Base-by-base conservation (phyloP, 2,888 invertebrate species). In the Nebria brevicollis region DNA sequence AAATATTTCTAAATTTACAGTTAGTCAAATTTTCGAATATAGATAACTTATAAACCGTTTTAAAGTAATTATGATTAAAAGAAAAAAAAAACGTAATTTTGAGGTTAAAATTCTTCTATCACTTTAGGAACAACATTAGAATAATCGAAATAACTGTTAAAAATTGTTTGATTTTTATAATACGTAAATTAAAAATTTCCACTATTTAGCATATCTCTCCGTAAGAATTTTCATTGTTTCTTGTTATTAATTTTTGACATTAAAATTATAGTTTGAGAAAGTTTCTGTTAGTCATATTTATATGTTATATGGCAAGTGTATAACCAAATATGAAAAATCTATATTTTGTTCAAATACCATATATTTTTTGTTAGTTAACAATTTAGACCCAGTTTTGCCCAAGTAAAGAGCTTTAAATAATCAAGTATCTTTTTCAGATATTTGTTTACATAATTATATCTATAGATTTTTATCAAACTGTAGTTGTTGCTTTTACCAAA, bases 51-150 rank as follows among this genome's bases (percentile, higher is more conserved):
- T 25, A 8, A 68, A 77, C 77, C 77, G 77, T 77, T 77, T 25
- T 43, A 78, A 78, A 73, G 78, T 74, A 64, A 78, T 78, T 68
- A 26, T 68, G 68, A 68, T 25, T 54, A 54, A 11, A 54, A 41
- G 42, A 78, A 73, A 43, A 78, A 73, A 43, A 20, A 77, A 78
- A 65, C 74, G 73, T 73, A 74, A 74, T 66, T 74, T 74, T 78
- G 70, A 78, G 78, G 78, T 78, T 78, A 78, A 78, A 78, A 78
- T 73, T 65, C 78, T 78, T 42, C 66, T 73, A 78, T 78, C 78
- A 66, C 41, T 78, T 66, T 34, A 66, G 78, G 78, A 78, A 78
- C 74, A 73, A 78, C 74, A 78, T 78, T 68, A 73, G 66, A 78
- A 78, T 78, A 78, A 78, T 78, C 74, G 66, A 78, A 4, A 34